These are phyloP conservation scores for Dioctria linearis DNA, from an alignment of 2,888 invertebrate genomes.

Conservation along the genomic window DNA sequence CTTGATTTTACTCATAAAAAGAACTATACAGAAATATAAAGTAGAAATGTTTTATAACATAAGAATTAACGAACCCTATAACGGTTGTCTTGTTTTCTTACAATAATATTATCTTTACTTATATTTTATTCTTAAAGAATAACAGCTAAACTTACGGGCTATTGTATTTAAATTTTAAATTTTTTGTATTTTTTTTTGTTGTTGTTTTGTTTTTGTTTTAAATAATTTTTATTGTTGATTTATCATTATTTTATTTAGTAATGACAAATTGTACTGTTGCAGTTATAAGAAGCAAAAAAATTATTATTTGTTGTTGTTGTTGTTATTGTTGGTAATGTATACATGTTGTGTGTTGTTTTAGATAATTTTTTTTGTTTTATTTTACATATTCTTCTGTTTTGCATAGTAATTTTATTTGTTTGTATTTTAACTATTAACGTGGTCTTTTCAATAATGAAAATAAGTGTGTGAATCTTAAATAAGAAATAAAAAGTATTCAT, in stretches of 20 bases:
- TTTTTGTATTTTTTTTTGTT: slow-evolving; percentile 45
- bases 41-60: slow-evolving; percentile 41
- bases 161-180: slow-evolving; percentile 59
- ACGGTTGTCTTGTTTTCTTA: slow-evolving; percentile 51
- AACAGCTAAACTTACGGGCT: slow-evolving; percentile 62
- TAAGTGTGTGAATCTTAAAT: not conserved
- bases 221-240: slow-evolving; percentile 53
- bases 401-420: slow-evolving; percentile 33
- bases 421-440: not conserved
- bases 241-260: slow-evolving; percentile 40
- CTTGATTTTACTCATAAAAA: slow-evolving; percentile 47
- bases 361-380: slow-evolving; percentile 44
- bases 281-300: slow-evolving; percentile 56
- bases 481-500: not conserved
- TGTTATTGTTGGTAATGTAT: slow-evolving; percentile 25
- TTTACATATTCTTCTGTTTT: slow-evolving; percentile 38
- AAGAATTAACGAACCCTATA: slow-evolving; percentile 52
- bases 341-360: slow-evolving; percentile 49
- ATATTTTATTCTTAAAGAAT: slow-evolving; percentile 60
- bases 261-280: slow-evolving; percentile 59
- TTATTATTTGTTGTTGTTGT: not conserved
- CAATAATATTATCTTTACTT: slow-evolving; percentile 51
- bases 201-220: not conserved
- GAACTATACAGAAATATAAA: slow-evolving; percentile 53
- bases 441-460: not conserved